A percentile compares a stretch with the other conserved stretches of the same genome.
These are phyloP conservation scores for Pinctada fucata DNA, from an alignment of 2,888 invertebrate genomes.

Conservation along the genomic window DNA sequence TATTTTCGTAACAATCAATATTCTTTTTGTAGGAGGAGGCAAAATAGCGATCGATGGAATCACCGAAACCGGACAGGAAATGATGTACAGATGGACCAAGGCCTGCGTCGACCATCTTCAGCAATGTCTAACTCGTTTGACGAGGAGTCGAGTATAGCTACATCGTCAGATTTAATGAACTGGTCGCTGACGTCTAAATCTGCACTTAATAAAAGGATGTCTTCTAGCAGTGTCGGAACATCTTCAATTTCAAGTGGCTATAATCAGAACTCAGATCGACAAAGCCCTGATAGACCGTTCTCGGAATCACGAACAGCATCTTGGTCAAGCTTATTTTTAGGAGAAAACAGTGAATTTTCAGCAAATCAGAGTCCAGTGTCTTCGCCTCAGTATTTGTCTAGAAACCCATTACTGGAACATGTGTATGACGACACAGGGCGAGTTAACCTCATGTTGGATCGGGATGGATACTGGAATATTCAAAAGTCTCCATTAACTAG, in stretches of 20 bases:
- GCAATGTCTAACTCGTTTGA: neutral
- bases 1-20: no score
- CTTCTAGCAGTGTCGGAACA: constrained; percentile 16
- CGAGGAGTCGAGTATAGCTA: neutral
- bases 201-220: neutral
- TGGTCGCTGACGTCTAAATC: neutral
- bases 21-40: neutral
- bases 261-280: neutral
- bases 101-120: no score
- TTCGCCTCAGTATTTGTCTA: neutral
- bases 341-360: constrained; percentile 1
- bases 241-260: constrained; percentile 22
- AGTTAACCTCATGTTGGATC: neutral
- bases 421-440: constrained; percentile 21
- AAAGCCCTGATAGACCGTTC: constrained; percentile 19
- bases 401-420: constrained; percentile 33
- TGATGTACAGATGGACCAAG: no score
- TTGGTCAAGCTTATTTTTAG: constrained; percentile 21
- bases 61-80: neutral
- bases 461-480: neutral
- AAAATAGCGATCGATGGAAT: neutral
- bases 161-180: neutral
- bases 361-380: neutral
- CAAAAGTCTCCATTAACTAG: neutral
- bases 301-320: constrained; percentile 19